Conservation (phyloP, 2,888 invertebrate genomes). For the Hirtodrosophila confusa region DNA sequence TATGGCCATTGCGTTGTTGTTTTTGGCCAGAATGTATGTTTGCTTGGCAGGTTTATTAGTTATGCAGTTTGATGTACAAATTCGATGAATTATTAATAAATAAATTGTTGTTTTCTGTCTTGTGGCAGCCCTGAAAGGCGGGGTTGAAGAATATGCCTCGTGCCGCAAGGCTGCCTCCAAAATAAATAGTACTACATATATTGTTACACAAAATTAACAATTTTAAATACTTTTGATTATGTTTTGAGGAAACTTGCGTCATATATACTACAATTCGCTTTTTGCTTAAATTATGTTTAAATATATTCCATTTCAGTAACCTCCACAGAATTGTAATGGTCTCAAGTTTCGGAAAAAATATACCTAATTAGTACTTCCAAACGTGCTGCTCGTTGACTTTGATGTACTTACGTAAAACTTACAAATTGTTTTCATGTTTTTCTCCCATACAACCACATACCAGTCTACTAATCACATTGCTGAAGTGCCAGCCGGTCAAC, state of each 20-base stretch:
- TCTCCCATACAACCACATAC: slow-evolving; percentile 14
- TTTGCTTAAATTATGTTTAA: not conserved
- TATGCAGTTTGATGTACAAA: slow-evolving; percentile 60
- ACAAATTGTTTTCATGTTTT: slow-evolving; percentile 15
- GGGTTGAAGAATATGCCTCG: slow-evolving; percentile 1
- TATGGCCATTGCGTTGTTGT: slow-evolving; percentile 8
- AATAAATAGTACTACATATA: slow-evolving; percentile 5
- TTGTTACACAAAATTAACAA: not conserved
- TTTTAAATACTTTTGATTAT: not conserved
- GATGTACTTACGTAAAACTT: slow-evolving; percentile 33
- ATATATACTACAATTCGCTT: too few species aligned
- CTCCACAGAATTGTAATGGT: slow-evolving; percentile 3
- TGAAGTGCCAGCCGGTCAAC: slow-evolving; percentile 23
- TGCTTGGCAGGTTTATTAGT: slow-evolving; percentile 71
- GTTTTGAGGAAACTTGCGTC: not conserved
- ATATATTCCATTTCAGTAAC: not conserved
- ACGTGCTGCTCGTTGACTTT: slow-evolving; percentile 20
- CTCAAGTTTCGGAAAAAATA: not conserved
- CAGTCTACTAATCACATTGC: slow-evolving; percentile 59
- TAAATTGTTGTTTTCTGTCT: slow-evolving; percentile 42
- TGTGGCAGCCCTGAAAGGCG: slow-evolving; percentile 17
- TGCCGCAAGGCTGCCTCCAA: not conserved
- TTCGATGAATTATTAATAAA: slow-evolving; percentile 69
- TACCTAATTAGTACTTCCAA: slow-evolving; percentile 24
- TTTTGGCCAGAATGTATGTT: slow-evolving; percentile 20